Evolutionary conservation across 2,888 invertebrate genomes (phyloP).

Genomic region (Petrolisthes manimaculis): DNA sequence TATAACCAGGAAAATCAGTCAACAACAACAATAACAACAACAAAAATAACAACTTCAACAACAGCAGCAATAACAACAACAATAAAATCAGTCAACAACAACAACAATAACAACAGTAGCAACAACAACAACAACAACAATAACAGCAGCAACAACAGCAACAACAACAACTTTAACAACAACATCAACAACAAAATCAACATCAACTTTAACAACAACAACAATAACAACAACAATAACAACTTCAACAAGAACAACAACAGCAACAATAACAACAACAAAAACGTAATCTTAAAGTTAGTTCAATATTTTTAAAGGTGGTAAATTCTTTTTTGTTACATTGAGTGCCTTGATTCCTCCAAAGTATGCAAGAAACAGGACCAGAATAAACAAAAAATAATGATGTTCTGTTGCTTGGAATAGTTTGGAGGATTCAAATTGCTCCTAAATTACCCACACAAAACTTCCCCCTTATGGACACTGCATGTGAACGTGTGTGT

Average conservation of each 20-base stretch:
- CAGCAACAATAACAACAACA: background rate
- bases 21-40: too few relatives aligned
- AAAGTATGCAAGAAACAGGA: too few relatives aligned
- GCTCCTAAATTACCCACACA: too few relatives aligned
- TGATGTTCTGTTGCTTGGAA: too few relatives aligned
- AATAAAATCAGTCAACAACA: background rate
- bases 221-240: background rate
- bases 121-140: background rate
- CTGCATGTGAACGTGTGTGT: too few relatives aligned
- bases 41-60: too few relatives aligned
- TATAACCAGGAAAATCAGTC: too few relatives aligned
- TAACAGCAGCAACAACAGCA: background rate
- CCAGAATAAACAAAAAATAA: too few relatives aligned
- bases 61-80: background rate
- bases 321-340: too few relatives aligned
- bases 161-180: background rate
- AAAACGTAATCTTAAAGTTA: background rate
- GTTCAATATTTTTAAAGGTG: background rate
- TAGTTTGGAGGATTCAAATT: too few relatives aligned
- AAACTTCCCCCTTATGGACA: too few relatives aligned
- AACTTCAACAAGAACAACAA: background rate
- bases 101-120: background rate
- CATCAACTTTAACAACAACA: background rate
- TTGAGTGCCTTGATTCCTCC: too few relatives aligned
- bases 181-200: background rate